These are phyloP conservation scores for Guaruba guarouba DNA, from an alignment of 2,113 vertebrate genomes.

Conservation along the genomic window DNA sequence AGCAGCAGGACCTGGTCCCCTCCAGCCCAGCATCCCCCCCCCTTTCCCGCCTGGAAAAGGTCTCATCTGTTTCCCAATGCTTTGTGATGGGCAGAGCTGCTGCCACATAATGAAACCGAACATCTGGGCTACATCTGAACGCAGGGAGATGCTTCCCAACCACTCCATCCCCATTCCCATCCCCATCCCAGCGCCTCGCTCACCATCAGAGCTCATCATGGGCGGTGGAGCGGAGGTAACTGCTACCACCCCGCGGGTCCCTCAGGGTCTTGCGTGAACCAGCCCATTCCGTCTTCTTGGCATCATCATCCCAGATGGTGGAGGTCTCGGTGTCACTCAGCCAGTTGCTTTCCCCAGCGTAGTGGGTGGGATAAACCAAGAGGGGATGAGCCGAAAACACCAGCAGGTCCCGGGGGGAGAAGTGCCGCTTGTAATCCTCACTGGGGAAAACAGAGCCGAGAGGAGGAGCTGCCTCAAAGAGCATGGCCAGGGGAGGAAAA, in stretches of 20 bases:
- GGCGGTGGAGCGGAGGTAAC: conserved; percentile 50
- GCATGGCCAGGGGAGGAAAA: not conserved
- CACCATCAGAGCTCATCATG: conserved; percentile 85
- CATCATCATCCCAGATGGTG: conserved; percentile 91
- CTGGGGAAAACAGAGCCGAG: conserved; percentile 56
- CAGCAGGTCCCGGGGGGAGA: conserved; percentile 82
- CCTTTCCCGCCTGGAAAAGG: not conserved
- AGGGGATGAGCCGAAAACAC: conserved; percentile 87
- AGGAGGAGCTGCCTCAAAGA: not conserved
- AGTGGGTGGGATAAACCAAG: conserved; percentile 90
- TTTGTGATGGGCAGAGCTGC: not conserved
- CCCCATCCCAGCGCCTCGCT: accelerated
- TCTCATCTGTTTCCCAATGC: not conserved
- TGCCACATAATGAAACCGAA: not conserved
- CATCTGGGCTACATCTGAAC: not conserved
- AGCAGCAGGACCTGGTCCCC: not conserved
- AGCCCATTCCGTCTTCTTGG: conserved; percentile 84
- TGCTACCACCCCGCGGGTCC: conserved; percentile 40
- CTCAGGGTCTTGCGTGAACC: conserved; percentile 90
- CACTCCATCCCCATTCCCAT: accelerated
- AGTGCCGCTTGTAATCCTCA: conserved; percentile 88
- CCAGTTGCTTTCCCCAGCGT: conserved; percentile 88
- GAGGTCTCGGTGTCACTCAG: conserved; percentile 97
- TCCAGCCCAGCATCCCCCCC: not conserved
- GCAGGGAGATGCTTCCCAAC: not conserved